Base-by-base conservation (phyloP, 2,888 invertebrate genomes). In the Drosophila mettleri region DNA sequence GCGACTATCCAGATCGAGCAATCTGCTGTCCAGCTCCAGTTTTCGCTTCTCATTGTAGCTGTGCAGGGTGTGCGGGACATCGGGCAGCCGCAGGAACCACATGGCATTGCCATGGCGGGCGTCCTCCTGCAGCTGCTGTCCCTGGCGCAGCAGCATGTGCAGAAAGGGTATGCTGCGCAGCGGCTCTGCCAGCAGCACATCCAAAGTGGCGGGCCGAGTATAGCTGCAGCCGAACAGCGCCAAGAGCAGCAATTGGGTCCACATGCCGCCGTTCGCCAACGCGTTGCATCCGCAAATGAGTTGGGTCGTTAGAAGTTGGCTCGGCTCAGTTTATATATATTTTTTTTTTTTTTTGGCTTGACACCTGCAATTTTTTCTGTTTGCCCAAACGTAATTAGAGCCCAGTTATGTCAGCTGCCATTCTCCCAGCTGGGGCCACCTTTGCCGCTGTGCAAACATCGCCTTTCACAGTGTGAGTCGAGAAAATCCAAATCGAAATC, bases 321-420 rank as follows among this genome's bases (percentile, higher is more conserved):
- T n/a, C 22, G 22, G 38, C 20, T 34, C 29, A 9, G 33, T n/a
- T n/a, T n/a, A n/a, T n/a, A n/a, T n/a, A n/a, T n/a, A n/a, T n/a
- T n/a, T n/a, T n/a, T n/a, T n/a, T n/a, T n/a, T n/a, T n/a, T n/a
- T n/a, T n/a, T n/a, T n/a, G n/a, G n/a, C n/a, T 65, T 84, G 83
- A 86, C 83, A 83, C 87, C 83, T 86, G 83, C 85, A 78, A 84
- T 83, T 83, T 84, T 24, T 51, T 64, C 67, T 86, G 74, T 86
- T 86, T 86, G 59, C 74, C 48, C 57, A 57, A 48, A 41, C 64
- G 67, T 86, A 83, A 83, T 83, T 86, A 86, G 76, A 81, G 71
- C 54, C 62, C 61, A 60, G 80, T 82, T 82, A 75, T 82, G 84
- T 86, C 80, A 83, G 78, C 58, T 66, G 57, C 41, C 48, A 41